Evolutionary conservation across 2,888 invertebrate genomes (phyloP).

Genomic region (Silvanus unidentatus): DNA sequence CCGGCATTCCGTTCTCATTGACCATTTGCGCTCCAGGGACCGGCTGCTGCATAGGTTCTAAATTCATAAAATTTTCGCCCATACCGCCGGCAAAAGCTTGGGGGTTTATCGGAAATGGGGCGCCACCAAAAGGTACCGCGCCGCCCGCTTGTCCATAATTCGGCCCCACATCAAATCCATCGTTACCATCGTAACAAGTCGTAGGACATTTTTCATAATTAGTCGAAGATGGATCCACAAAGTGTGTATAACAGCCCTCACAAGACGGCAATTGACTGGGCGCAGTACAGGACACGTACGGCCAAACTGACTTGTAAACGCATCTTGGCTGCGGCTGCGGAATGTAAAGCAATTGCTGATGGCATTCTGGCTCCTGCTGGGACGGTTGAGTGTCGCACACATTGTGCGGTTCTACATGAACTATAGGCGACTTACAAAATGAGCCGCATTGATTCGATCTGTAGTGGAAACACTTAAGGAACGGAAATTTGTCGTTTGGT

Average conservation of each 20-base stretch:
- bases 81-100: no score
- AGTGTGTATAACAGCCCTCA: slow-evolving; percentile 41
- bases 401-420: slow-evolving; percentile 39
- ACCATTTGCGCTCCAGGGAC: no score
- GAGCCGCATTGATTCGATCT: slow-evolving; percentile 38
- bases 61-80: no score
- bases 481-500: slow-evolving; percentile 29
- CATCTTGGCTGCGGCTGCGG: slow-evolving; percentile 43
- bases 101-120: no score
- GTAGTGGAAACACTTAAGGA: slow-evolving; percentile 38
- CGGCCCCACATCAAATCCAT: slow-evolving; percentile 33
- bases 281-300: slow-evolving; percentile 38
- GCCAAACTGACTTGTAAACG: slow-evolving; percentile 38
- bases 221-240: slow-evolving; percentile 20
- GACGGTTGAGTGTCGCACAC: slow-evolving; percentile 22
- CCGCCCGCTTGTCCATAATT: slow-evolving; percentile 38
- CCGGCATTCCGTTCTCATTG: no score
- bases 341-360: slow-evolving; percentile 35
- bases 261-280: slow-evolving; percentile 30
- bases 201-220: slow-evolving; percentile 24
- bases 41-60: no score
- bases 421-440: slow-evolving; percentile 36
- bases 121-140: no score
- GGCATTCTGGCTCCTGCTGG: slow-evolving; percentile 29
- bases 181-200: slow-evolving; percentile 39